Percentiles rank a stretch among this genome's conserved stretches.
Evolutionary conservation across 1,140 invertebrate genomes (phyloP).

Genomic region (Drosophila triauraria): DNA sequence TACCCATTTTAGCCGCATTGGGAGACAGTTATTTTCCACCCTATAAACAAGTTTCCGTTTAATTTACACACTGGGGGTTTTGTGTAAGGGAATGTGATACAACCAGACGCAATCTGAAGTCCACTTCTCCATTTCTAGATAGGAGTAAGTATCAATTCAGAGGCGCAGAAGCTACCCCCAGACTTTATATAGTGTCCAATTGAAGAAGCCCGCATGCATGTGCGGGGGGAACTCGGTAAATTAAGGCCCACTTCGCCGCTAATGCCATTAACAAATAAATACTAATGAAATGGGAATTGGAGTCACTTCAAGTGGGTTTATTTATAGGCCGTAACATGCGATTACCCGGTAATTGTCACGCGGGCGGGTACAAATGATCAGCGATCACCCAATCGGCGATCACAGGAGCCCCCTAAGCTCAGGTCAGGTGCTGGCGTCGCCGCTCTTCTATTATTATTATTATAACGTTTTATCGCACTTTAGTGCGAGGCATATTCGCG

Average conservation of each 20-base stretch:
- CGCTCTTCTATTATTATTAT: conserved; percentile 2
- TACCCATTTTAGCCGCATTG: not conserved
- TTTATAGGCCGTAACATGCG: conserved; percentile 34
- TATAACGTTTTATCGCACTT: conserved; percentile 26
- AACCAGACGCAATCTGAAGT: conserved; percentile 18
- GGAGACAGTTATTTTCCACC: conserved; percentile 16
- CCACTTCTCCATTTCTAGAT: conserved; percentile 20
- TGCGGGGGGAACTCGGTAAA: not conserved
- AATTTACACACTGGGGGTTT: conserved; percentile 7
- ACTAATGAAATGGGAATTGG: conserved; percentile 18
- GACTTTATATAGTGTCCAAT: conserved; percentile 2
- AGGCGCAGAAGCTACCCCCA: not conserved
- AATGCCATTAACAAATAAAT: conserved; percentile 26
- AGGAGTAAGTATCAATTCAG: not conserved
- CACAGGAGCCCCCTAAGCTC: not conserved
- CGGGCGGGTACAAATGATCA: conserved; percentile 24
- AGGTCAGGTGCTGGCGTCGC: conserved; percentile 21
- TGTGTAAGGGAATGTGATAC: conserved; percentile 21
- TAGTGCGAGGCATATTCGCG: conserved; percentile 24
- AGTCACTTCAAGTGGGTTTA: conserved; percentile 12
- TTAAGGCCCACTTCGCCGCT: conserved; percentile 6
- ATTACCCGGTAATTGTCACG: conserved; percentile 35
- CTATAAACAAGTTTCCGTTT: conserved; percentile 25
- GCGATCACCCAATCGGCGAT: conserved; percentile 10
- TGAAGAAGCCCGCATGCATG: conserved; percentile 25